These are phyloP conservation scores for Arizona elegans DNA, from an alignment of 2,113 vertebrate genomes.

Conservation along the genomic window DNA sequence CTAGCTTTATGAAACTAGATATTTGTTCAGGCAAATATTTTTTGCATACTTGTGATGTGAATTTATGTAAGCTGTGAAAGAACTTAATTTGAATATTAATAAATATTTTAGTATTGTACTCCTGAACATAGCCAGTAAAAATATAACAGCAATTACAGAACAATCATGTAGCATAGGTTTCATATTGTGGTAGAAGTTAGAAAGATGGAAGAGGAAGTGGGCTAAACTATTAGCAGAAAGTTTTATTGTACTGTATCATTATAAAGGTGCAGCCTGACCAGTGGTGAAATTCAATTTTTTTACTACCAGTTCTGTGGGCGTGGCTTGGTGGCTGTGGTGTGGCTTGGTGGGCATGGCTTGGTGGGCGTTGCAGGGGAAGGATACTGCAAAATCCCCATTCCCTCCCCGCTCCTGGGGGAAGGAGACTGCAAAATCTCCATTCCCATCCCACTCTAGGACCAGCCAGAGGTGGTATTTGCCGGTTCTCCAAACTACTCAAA, in stretches of 20 bases:
- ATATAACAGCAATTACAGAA: neutral
- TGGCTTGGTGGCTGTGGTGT: too few species aligned
- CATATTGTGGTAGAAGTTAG: neutral
- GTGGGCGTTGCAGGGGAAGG: too few species aligned
- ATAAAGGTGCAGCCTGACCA: neutral
- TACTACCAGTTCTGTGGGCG: too few species aligned
- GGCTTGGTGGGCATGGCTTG: too few species aligned
- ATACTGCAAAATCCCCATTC: too few species aligned
- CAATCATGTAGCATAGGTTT: neutral
- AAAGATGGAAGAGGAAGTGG: neutral
- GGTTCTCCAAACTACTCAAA: too few species aligned
- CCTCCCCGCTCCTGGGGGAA: too few species aligned
- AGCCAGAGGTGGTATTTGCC: too few species aligned
- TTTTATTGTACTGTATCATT: neutral
- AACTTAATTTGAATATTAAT: neutral
- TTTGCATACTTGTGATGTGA: neutral
- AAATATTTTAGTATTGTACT: neutral
- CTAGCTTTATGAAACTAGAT: neutral
- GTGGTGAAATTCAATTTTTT: too few species aligned
- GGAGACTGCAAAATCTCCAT: too few species aligned
- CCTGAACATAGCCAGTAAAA: neutral
- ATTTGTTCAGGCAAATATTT: neutral
- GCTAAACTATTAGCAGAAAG: neutral
- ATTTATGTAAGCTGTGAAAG: neutral
- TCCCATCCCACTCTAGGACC: too few species aligned